phyloP scores from a whole-genome alignment of 2,797 vertebrate species.

The Tamandua tetradactyla region DNA sequence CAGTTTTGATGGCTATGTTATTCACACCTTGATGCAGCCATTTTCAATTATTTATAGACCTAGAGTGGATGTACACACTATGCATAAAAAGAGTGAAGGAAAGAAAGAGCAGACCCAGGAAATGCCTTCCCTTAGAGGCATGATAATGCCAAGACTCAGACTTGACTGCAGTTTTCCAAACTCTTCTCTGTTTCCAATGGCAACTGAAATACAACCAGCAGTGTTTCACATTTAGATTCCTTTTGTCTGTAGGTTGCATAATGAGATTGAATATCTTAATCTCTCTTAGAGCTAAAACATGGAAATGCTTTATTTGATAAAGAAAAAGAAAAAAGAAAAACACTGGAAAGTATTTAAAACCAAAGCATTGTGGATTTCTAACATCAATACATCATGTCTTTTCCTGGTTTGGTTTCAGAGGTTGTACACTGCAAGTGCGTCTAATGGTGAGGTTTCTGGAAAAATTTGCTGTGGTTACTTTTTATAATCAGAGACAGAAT shows the following conservation, averaged over 20 bases:
- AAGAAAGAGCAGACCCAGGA: slow-evolving; percentile 66
- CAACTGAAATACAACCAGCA: slow-evolving; percentile 81
- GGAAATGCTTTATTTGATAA: slow-evolving; percentile 67
- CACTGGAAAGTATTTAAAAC: slow-evolving; percentile 60
- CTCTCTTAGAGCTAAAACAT: slow-evolving; percentile 62
- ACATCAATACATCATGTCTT: slow-evolving; percentile 31
- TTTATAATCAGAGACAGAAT: slow-evolving; percentile 46
- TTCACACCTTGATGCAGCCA: background rate
- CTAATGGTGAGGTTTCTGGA: slow-evolving; percentile 30
- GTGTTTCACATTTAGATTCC: slow-evolving; percentile 68
- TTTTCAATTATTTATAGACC: slow-evolving; percentile 40
- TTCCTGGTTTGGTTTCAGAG: slow-evolving; percentile 58
- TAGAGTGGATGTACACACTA: slow-evolving; percentile 17
- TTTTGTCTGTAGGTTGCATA: slow-evolving; percentile 71
- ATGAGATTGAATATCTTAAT: slow-evolving; percentile 70
- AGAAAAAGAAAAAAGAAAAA: background rate
- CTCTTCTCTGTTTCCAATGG: slow-evolving; percentile 81
- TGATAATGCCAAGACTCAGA: slow-evolving; percentile 48
- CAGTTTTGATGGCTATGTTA: background rate
- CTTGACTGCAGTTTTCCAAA: slow-evolving; percentile 72
- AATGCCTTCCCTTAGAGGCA: slow-evolving; percentile 58
- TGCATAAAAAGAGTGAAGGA: slow-evolving; percentile 62
- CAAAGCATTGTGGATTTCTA: slow-evolving; percentile 62
- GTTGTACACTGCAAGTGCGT: background rate
- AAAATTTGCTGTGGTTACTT: slow-evolving; percentile 46